phyloP scores from a whole-genome alignment of 2,113 vertebrate species.

The Coturnix japonica region DNA sequence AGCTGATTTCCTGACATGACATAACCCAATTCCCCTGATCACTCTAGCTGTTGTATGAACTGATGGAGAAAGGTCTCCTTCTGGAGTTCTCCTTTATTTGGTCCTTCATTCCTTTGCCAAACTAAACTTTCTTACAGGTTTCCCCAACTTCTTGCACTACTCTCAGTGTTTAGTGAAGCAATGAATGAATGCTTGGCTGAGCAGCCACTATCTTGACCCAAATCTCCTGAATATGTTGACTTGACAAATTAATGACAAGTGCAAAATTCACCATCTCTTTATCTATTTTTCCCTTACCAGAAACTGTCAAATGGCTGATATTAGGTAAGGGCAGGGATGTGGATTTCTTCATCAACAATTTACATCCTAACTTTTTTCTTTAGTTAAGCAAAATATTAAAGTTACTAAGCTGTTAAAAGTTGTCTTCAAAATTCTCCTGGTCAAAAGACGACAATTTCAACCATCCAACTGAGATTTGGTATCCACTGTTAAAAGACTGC shows the following conservation, averaged over 20 bases:
- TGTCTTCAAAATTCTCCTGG: neutral
- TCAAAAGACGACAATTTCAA: neutral
- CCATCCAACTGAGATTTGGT: neutral
- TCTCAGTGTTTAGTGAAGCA: neutral
- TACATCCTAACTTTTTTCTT: neutral
- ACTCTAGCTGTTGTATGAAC: neutral
- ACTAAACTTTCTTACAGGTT: conserved; percentile 32
- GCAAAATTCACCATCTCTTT: neutral
- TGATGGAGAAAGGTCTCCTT: conserved; percentile 10
- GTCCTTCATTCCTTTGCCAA: conserved; percentile 16
- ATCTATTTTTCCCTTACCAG: neutral
- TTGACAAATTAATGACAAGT: conserved; percentile 29
- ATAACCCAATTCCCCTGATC: neutral
- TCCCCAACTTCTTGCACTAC: neutral
- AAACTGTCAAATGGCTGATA: neutral
- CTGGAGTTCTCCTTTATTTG: neutral
- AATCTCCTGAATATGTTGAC: conserved; percentile 21
- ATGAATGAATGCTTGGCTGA: conserved; percentile 12
- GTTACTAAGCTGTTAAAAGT: neutral
- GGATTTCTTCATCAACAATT: neutral
- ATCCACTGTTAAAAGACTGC: neutral
- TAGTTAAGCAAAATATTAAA: neutral
- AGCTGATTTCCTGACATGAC: conserved; percentile 9
- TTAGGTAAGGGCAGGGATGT: neutral
- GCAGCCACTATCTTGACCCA: neutral